Conservation (phyloP, 2,113 vertebrate genomes). For the Dromiciops gliroides region DNA sequence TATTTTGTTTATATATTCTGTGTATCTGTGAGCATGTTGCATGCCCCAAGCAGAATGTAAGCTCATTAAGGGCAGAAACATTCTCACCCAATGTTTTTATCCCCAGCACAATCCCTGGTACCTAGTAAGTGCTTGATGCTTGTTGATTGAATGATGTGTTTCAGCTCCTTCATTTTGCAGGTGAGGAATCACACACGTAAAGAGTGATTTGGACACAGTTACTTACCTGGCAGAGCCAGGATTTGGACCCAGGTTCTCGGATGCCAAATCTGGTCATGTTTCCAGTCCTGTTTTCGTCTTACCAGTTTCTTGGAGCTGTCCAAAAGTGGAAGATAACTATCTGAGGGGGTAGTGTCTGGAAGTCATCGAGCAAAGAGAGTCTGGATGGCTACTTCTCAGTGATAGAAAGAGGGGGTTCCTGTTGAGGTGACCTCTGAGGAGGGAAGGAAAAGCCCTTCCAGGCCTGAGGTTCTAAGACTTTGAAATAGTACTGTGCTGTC, state of each 20-base stretch:
- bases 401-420: not conserved
- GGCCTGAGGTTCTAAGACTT: not conserved
- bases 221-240: not conserved
- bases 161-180: not conserved
- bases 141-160: not conserved
- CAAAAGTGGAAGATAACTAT: not conserved
- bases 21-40: not conserved
- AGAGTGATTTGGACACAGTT: not conserved
- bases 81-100: not conserved
- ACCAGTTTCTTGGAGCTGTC: not conserved
- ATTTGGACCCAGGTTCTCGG: not conserved
- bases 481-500: not conserved
- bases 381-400: not conserved
- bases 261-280: not conserved
- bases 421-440: not conserved
- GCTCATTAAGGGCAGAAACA: not conserved
- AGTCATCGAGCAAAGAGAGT: not conserved
- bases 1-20: not conserved
- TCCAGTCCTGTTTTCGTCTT: not conserved
- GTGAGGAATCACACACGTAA: not conserved
- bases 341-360: not conserved
- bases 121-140: not conserved
- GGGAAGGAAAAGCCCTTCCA: not conserved
- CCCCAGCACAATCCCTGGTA: not conserved
- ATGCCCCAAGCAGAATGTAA: not conserved